Evolutionary conservation across 2,888 invertebrate genomes (phyloP).

Genomic region (Cyclophora albipunctata): DNA sequence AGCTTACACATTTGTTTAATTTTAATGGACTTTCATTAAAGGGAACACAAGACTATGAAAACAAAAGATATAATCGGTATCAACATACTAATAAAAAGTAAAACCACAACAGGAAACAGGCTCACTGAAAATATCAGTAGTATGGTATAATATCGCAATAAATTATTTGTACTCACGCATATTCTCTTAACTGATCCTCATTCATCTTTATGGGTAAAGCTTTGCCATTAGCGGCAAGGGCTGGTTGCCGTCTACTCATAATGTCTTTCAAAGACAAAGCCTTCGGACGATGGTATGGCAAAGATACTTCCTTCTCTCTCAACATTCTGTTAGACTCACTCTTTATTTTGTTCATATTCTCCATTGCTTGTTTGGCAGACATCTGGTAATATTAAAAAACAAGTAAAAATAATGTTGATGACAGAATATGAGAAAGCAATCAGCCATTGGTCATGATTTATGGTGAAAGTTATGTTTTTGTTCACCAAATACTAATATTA

Average conservation of each 20-base stretch:
- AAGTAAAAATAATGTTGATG: not conserved
- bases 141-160: no score
- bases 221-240: conserved; percentile 55
- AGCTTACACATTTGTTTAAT: no score
- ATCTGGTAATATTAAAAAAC: conserved; percentile 61
- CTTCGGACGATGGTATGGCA: conserved; percentile 92
- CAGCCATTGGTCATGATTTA: no score
- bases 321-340: conserved; percentile 89
- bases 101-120: no score
- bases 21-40: no score
- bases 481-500: no score
- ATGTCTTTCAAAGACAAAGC: conserved; percentile 87
- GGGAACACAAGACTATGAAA: no score
- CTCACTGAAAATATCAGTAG: no score
- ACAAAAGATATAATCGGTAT: no score
- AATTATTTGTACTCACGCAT: conserved; percentile 70
- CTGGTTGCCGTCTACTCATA: conserved; percentile 64
- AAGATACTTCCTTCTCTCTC: conserved; percentile 82
- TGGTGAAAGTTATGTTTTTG: no score
- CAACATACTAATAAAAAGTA: no score
- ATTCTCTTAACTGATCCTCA: conserved; percentile 76
- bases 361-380: conserved; percentile 79
- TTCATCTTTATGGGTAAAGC: conserved; percentile 78
- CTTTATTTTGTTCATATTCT: conserved; percentile 83
- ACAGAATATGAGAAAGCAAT: no score